phyloP scores from a whole-genome alignment of 1,140 invertebrate genomes.

The Trichogramma pretiosum region DNA sequence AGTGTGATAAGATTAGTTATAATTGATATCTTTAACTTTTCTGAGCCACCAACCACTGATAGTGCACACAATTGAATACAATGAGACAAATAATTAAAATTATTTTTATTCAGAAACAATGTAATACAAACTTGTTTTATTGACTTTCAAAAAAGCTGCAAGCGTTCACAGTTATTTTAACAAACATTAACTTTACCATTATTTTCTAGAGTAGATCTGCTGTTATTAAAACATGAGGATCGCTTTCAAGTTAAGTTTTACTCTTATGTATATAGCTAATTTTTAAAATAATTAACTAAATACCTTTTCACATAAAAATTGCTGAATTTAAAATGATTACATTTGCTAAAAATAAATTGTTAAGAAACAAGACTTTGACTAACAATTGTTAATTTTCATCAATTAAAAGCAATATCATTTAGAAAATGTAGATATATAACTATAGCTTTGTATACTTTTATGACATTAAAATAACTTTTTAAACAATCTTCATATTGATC shows the following conservation, averaged over 20 bases:
- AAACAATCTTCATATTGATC: no score
- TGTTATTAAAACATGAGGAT: constrained; percentile 3
- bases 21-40: not conserved
- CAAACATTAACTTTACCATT: no score
- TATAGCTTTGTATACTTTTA: no score
- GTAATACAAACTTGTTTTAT: no score
- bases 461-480: no score
- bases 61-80: constrained; percentile 4
- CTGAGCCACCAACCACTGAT: not conserved
- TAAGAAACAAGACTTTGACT: constrained; percentile 15
- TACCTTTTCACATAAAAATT: constrained; percentile 21
- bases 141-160: no score
- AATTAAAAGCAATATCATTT: not conserved
- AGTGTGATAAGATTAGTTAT: constrained; percentile 6
- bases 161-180: no score
- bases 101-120: no score
- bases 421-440: constrained; percentile 1
- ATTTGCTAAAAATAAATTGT: constrained; percentile 28
- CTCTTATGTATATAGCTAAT: constrained; percentile 22
- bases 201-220: no score
- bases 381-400: constrained; percentile 16
- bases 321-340: constrained; percentile 27
- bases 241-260: constrained; percentile 10
- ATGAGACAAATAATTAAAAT: no score
- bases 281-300: constrained; percentile 12